Base-by-base conservation (phyloP, 2,113 vertebrate species). In the Cranoglanis bouderius region DNA sequence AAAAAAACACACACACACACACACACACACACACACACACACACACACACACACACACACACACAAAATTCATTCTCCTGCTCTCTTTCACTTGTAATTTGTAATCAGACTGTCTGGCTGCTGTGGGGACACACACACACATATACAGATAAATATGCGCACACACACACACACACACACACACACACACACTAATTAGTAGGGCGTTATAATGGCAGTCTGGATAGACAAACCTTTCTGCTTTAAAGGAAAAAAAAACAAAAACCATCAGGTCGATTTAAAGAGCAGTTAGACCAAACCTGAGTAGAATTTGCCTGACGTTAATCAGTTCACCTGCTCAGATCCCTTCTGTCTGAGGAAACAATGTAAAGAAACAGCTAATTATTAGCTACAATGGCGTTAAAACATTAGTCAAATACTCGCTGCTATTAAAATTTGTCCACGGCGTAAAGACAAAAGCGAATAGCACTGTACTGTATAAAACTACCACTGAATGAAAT, bases 11-110 rank as follows among this genome's bases (percentile, higher is more conserved):
- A n/a, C n/a, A n/a, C n/a, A n/a, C 53, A 89, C 87, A 75, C 85
- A 80, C 67, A 63, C 61, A 87, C 72, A 83, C 46, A 80, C 67
- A 88, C 35, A 81, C 86, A 86, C 85, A 86, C 81, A 86, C 53
- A 84, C 70, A 46, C 40, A 51, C 32, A 70, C 85, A 80, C 70
- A 77, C 70, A 57, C 51, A 75, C 67, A 75, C 51, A 75, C 63
- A 49, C 74, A 77, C 40, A 77, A 49, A 84, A 18, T n/a, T 53
- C 29, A 70, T 70, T 74, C 32, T 43, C 35, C 10, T 40, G 29
- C 21, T 63, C 55, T 38, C 82, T 70, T 67, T 84, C 59, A 65
- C 82, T n/a, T 84, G 57, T 49, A 84, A 65, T 84, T 84, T 65
- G 59, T 65, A 84, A 65, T 84, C 61, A 84, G 57, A 84, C 82